A percentile compares a stretch with the other conserved stretches of the same genome.
Conservation (phyloP, 2,888 invertebrate genomes). For the Rhagonycha lutea region DNA sequence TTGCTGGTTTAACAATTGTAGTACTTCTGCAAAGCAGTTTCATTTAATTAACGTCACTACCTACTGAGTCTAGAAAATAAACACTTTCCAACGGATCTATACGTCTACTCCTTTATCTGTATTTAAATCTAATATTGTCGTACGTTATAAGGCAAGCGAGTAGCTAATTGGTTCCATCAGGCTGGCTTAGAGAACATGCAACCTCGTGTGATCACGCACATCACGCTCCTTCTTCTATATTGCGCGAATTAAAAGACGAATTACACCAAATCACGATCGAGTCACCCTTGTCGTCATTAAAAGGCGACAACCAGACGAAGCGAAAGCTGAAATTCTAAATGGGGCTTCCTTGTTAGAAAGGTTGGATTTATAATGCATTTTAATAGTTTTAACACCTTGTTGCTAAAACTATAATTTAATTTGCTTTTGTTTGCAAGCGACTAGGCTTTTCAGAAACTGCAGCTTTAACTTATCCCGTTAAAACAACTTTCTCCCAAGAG, state of each 20-base stretch:
- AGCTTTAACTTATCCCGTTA: slow-evolving; percentile 8
- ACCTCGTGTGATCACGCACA: slow-evolving; percentile 24
- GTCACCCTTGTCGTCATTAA: slow-evolving; percentile 19
- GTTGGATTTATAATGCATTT: slow-evolving; percentile 10
- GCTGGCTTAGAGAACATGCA: slow-evolving; percentile 21
- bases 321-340: slow-evolving; percentile 13
- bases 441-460: neutral
- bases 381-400: slow-evolving; percentile 1
- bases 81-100: slow-evolving; percentile 29
- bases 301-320: slow-evolving; percentile 14
- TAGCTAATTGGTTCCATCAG: slow-evolving; percentile 31
- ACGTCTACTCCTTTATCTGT: slow-evolving; percentile 32
- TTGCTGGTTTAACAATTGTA: neutral
- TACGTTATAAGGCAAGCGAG: slow-evolving; percentile 26
- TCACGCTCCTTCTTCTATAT: slow-evolving; percentile 22
- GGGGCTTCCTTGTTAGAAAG: slow-evolving; percentile 16
- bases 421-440: slow-evolving; percentile 1
- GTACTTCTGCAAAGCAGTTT: neutral
- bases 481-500: slow-evolving; percentile 8
- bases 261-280: slow-evolving; percentile 26
- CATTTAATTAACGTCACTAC: slow-evolving; percentile 15
- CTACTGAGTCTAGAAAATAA: slow-evolving; percentile 25
- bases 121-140: slow-evolving; percentile 25
- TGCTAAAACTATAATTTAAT: slow-evolving; percentile 4
- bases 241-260: slow-evolving; percentile 27